These are phyloP conservation scores for Melanerpes aurifrons DNA, from an alignment of 2,113 vertebrate genomes.

Conservation along the genomic window DNA sequence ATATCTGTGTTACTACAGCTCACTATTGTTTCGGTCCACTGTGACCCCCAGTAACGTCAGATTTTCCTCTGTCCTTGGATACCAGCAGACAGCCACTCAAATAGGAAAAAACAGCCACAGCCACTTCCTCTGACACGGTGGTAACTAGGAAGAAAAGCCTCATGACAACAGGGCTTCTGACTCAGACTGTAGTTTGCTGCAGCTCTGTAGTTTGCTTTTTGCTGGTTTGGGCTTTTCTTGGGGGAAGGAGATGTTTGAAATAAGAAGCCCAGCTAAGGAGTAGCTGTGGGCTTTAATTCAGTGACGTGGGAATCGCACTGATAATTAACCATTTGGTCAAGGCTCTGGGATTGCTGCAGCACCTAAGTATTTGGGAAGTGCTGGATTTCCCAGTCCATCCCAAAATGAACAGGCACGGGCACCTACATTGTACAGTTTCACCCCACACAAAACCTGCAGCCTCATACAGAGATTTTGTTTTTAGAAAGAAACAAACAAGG, in stretches of 20 bases:
- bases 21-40: conserved; percentile 29
- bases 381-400: neutral
- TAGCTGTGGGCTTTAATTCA: neutral
- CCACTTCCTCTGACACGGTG: conserved; percentile 59
- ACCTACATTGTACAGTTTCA: neutral
- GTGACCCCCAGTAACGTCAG: conserved; percentile 38
- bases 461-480: neutral
- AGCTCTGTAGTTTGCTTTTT: neutral
- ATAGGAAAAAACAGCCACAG: conserved; percentile 73
- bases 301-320: neutral
- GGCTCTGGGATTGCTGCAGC: neutral
- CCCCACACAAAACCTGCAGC: neutral
- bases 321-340: neutral
- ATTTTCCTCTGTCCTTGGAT: conserved; percentile 73
- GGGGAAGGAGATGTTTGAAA: neutral
- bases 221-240: neutral
- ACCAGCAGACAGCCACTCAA: conserved; percentile 34
- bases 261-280: neutral
- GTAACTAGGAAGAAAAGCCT: conserved; percentile 32
- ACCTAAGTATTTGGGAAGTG: neutral
- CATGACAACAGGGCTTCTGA: neutral
- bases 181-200: neutral
- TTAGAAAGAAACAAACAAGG: neutral
- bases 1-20: conserved; percentile 41
- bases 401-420: neutral